Base-by-base conservation (phyloP, 1,140 invertebrate species). In the Pogonomyrmex californicus region DNA sequence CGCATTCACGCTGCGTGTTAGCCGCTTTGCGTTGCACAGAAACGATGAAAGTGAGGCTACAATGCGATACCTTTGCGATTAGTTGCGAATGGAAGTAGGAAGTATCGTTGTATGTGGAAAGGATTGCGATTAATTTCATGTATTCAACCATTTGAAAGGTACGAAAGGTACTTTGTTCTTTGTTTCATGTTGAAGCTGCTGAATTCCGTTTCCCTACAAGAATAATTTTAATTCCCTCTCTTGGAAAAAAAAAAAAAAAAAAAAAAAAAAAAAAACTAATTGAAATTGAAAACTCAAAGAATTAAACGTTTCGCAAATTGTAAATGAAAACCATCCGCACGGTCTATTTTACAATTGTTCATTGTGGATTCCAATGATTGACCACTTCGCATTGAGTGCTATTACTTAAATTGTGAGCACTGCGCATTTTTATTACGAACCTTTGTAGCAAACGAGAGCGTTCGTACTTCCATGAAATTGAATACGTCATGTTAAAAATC, bases 391-490 rank as follows among this genome's bases (percentile, higher is more conserved):
- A 17, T 73, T 10, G 30, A 60, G 79, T 23, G 47, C 30, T 73
- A 73, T 83, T 73, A 83, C 68, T 73, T 83, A 73, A 73, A 83
- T 73, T 60, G 79, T 73, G 79, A 83, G 12, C 60, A 12, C 54
- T 4, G 17, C 10, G 33, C 79, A 62, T 58, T 82, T 82, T 73
- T 73, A 73, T 82, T 56, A 58, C 51, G 30, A 47, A 30, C 79
- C 54, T 83, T 83, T 73, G 79, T 83, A 73, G 51, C 51, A 41
- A 73, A 73, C 79, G n/a, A 36, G 79, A 47, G 30, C 36, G 47
- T 65, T 44, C 36, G n/a, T 82, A 38, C 30, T 58, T 14, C 30
- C 17, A 56, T 73, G 68, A 83, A 83, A 83, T 83, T 83, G 41
- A 83, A 83, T 83, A 83, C 41, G 54, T 47, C 68, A 49, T 49